Evolutionary conservation across 2,113 vertebrate species (phyloP), one percentile per base, ranked within the genome.

Genomic region (Epinephelus cyanopodus): DNA sequence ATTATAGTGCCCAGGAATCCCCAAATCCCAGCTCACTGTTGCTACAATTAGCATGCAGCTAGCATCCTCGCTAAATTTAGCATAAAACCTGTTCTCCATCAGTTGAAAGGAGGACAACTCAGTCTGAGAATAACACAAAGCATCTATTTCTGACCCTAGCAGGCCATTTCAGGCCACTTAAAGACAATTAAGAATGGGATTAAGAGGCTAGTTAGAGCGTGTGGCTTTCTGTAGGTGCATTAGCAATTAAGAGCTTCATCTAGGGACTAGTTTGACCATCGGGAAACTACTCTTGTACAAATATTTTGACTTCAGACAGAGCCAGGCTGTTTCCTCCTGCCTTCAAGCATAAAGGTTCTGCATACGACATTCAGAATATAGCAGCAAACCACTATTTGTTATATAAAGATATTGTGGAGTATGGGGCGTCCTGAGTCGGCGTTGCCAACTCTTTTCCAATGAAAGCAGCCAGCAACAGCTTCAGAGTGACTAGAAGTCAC

Each of bases 151-250:
- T 8, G 45, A 62, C 25, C 21, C 2, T 17, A 27, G 42, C 45
- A n/a, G 29, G 52, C 47, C 42, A 50, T 0, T 5, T 4, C 63
- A 68, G 33, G 58, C 50, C 17, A 37, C 52, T 65, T 77, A 65
- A 60, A 60, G 56, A 47, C 57, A 54, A 62, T 75, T 61, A 66
- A 23, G 58, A 68, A 27, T 13, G 6, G 37, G 75, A 54, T 74
- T 79, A 63, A 73, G 45, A 57, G 33, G 54, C 23, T 39, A 17
- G 15, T 66, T 62, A 9, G 18, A 63, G 68, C 23, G 19, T 21
- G 42, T 74, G 23, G 23, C 37, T 58, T 58, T 65, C 29, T 67
- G 29, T 42, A 13, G 54, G 12, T 8, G 57, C 47, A 17, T 63
- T n/a, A 29, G 13, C 6, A 37, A 48, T 7, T 52, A 39, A 27